These are phyloP conservation scores for Apotomis turbidana DNA, from an alignment of 2,888 invertebrate genomes.

Conservation along the genomic window DNA sequence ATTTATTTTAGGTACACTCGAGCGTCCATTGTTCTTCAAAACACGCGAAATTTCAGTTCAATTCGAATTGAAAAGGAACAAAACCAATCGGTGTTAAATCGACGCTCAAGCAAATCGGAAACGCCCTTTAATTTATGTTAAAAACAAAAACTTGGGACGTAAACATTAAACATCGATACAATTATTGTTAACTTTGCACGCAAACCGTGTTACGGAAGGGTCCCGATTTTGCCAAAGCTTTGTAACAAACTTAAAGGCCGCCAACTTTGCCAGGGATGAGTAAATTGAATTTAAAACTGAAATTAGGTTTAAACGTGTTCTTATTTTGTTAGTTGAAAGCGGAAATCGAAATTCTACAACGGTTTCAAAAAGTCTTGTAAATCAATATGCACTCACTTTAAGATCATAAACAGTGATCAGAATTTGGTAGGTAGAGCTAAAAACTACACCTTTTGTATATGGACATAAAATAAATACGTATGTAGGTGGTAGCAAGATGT, in stretches of 20 bases:
- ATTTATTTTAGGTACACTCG: no score
- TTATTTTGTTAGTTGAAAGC: slow-evolving; percentile 34
- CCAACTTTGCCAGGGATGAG: slow-evolving; percentile 31
- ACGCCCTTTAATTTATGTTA: slow-evolving; percentile 14
- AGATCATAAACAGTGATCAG: no score
- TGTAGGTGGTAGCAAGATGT: no score
- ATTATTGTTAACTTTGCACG: slow-evolving; percentile 36
- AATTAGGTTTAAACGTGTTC: slow-evolving; percentile 37
- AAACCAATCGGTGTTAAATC: slow-evolving; percentile 3
- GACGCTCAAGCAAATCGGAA: slow-evolving; percentile 9
- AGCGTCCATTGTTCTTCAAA: neutral
- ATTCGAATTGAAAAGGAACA: neutral
- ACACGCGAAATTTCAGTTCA: neutral
- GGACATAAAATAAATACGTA: no score
- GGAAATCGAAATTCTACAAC: no score
- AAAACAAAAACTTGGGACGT: slow-evolving; percentile 15
- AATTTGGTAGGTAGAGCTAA: no score
- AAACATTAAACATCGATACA: slow-evolving; percentile 40
- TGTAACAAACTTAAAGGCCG: slow-evolving; percentile 40
- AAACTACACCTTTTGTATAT: no score
- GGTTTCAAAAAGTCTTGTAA: neutral
- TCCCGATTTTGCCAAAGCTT: slow-evolving; percentile 32
- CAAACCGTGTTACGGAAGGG: slow-evolving; percentile 31
- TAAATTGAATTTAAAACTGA: slow-evolving; percentile 37
- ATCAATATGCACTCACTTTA: no score